A percentile compares a stretch with the other conserved stretches of the same genome.
Evolutionary conservation across 2,888 invertebrate species (phyloP).

Genomic region (Druceiella hillmani): DNA sequence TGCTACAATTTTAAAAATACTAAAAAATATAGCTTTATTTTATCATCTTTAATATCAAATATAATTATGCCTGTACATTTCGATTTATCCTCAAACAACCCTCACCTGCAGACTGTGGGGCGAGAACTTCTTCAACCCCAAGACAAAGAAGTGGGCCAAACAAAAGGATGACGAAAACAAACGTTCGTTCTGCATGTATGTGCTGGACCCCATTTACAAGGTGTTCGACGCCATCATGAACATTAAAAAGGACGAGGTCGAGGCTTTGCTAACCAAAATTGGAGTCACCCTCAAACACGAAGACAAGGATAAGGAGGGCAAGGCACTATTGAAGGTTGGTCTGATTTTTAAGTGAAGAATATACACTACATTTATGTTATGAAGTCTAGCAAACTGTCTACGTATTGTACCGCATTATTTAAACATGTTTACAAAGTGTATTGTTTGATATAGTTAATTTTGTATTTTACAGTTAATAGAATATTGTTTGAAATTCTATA

Average conservation of each 20-base stretch:
- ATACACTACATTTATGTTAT: too few species aligned
- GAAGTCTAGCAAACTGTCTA: too few species aligned
- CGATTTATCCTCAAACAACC: neutral
- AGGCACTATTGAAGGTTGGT: conserved; percentile 82
- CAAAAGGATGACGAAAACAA: conserved; percentile 87
- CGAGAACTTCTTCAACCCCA: conserved; percentile 97
- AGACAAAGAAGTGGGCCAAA: conserved; percentile 98
- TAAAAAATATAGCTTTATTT: too few species aligned
- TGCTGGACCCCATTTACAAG: conserved; percentile 98
- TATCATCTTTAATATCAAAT: neutral
- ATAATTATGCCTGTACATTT: neutral
- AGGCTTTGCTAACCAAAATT: conserved; percentile 81
- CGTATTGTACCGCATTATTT: too few species aligned
- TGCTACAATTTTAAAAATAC: too few species aligned
- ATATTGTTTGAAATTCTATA: too few species aligned
- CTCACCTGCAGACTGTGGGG: conserved; percentile 72
- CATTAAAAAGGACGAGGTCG: conserved; percentile 92
- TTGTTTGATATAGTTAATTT: too few species aligned
- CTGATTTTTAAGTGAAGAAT: too few species aligned
- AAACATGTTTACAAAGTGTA: too few species aligned
- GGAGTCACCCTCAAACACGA: conserved; percentile 90
- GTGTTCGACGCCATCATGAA: conserved; percentile 79
- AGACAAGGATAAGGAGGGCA: conserved; percentile 95
- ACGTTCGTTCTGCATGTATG: conserved; percentile 98
- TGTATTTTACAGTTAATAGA: too few species aligned